phyloP scores from a whole-genome alignment of 2,888 invertebrate genomes.

The Chorisops tibialis region DNA sequence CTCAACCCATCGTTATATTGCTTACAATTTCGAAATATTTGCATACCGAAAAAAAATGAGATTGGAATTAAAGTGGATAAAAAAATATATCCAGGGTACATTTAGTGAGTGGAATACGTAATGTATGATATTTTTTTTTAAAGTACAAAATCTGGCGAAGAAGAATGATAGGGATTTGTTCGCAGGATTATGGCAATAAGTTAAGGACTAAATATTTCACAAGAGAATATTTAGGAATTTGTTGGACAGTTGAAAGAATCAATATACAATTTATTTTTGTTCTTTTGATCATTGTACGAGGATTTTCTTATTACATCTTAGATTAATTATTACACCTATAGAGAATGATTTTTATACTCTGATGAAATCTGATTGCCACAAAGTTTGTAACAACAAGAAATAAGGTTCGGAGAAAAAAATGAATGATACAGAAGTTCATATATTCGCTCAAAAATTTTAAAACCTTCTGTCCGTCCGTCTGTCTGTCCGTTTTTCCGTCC shows the following conservation, averaged over 20 bases:
- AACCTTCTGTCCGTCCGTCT: no score
- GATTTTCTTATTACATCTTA: no score
- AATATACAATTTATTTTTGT: no score
- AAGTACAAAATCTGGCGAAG: neutral
- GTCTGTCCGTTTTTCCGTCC: no score
- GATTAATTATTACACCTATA: no score
- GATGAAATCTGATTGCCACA: no score
- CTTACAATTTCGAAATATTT: constrained; percentile 18
- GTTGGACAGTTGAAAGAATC: constrained; percentile 11
- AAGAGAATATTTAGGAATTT: constrained; percentile 7
- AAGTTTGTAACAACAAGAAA: no score
- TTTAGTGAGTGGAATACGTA: constrained; percentile 24
- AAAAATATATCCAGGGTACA: constrained; percentile 20
- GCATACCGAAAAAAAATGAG: constrained; percentile 19
- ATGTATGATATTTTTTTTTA: neutral
- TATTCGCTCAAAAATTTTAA: no score
- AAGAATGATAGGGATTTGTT: constrained; percentile 23
- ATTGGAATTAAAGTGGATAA: constrained; percentile 23
- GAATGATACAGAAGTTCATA: no score
- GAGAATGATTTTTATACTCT: no score
- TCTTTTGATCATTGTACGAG: no score
- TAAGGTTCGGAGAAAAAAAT: no score
- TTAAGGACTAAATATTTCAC: constrained; percentile 1
- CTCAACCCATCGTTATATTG: neutral
- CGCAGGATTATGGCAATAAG: constrained; percentile 22